Base-by-base conservation (phyloP, 2,888 invertebrate genomes). In the Autographa pulchrina region DNA sequence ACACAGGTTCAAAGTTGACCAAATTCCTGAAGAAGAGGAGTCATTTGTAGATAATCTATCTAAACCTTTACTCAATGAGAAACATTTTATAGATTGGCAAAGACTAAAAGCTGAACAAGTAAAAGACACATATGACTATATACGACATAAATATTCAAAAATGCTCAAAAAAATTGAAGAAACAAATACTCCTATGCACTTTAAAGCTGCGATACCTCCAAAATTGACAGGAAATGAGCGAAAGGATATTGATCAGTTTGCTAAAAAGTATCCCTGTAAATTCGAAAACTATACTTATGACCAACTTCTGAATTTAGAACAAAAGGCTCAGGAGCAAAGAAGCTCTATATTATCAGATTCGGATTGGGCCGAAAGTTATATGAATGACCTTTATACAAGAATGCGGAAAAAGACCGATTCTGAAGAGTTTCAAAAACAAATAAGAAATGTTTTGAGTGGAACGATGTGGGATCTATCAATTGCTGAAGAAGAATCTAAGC, bases 81-180 rank as follows among this genome's bases (percentile, higher is more conserved):
- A 91, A 75, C 94, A 96, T 75, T 94, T 96, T 61, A 94, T 97
- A 58, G 94, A 96, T 72, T 97, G 97, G 97, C 96, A 97, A 85
- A 95, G 92, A 83, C 94, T 95, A 75, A 96, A 96, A 86, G 87
- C 93, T 6, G 86, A 92, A 52, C 88, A 93, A 80, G 89, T 96
- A 0, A 91, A 96, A 86, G 91, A 94, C 35, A 93, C 92, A 0
- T 94, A 94, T 71, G 92, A 92, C 58, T 93, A 88, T 69, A 92
- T 93, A 54, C 91, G 92, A 77, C 93, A 93, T 77, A 94, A 89
- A 80, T 96, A 91, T 82, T 92, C 90, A n/a, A 94, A 92, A 90
- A 91, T 87, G 78, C 74, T 93, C 56, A 83, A 83, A 20, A 92
- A 89, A 80, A 90, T 93, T 64, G 88, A 92, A 74, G 92, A 95